These are phyloP conservation scores for Dipodomys merriami DNA, from an alignment of 2,113 vertebrate genomes.

Conservation along the genomic window DNA sequence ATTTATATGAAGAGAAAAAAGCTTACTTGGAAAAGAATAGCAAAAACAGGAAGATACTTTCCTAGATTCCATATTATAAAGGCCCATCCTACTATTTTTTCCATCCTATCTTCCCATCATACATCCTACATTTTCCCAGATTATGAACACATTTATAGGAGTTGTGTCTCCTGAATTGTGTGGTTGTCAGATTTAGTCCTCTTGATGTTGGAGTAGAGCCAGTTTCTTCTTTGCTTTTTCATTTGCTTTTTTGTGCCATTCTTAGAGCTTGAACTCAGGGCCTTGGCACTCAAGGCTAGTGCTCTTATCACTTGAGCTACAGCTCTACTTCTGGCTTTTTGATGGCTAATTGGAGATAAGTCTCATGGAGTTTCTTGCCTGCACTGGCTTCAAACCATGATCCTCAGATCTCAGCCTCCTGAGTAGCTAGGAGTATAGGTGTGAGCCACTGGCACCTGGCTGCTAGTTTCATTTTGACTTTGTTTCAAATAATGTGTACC, in stretches of 20 bases:
- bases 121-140: neutral
- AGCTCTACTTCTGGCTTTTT: too few species aligned
- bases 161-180: constrained; percentile 4
- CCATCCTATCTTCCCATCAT: neutral
- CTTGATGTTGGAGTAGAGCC: neutral
- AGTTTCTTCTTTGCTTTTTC: neutral
- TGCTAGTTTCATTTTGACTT: neutral
- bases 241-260: too few species aligned
- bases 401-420: too few species aligned
- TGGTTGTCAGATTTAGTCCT: neutral
- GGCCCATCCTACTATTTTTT: neutral
- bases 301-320: too few species aligned
- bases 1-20: neutral
- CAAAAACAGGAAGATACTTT: neutral
- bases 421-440: too few species aligned
- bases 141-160: neutral
- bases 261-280: too few species aligned
- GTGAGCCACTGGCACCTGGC: too few species aligned
- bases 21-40: neutral
- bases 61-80: neutral
- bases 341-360: too few species aligned
- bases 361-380: too few species aligned
- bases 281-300: too few species aligned
- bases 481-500: neutral
- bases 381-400: too few species aligned